These are phyloP conservation scores for Gastrophysa polygoni DNA, from an alignment of 2,888 invertebrate species.

Conservation along the genomic window DNA sequence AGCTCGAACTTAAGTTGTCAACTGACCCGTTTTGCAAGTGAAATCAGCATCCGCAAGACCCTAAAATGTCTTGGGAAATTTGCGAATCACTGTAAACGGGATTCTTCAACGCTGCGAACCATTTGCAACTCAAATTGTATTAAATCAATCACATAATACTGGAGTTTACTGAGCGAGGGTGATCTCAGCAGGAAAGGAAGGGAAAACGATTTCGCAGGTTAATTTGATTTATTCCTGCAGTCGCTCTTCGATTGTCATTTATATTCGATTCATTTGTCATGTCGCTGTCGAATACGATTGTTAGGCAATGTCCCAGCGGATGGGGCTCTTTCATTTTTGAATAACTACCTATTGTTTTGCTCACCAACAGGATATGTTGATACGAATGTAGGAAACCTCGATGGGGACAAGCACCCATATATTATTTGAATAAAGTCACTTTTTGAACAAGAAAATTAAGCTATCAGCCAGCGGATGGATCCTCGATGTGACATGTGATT, in stretches of 20 bases:
- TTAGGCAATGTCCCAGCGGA: not conserved
- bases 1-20: conserved; percentile 37
- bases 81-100: conserved; percentile 24
- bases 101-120: conserved; percentile 31
- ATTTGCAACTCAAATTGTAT: conserved; percentile 43
- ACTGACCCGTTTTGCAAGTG: conserved; percentile 55
- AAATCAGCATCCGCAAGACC: conserved; percentile 41
- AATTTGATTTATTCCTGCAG: not conserved
- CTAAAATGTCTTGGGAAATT: conserved; percentile 37
- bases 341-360: not conserved
- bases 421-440: too few relatives aligned
- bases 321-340: not conserved
- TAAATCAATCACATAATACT: conserved; percentile 41
- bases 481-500: too few relatives aligned
- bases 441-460: too few relatives aligned
- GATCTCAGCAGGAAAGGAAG: not conserved
- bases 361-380: not conserved
- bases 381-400: not conserved
- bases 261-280: conserved; percentile 1
- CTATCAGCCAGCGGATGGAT: too few relatives aligned
- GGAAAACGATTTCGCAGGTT: not conserved
- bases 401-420: too few relatives aligned
- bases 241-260: not conserved
- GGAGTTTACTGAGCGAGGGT: conserved; percentile 23
- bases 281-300: not conserved